These are phyloP conservation scores for Eulacestoma nigropectus DNA, from an alignment of 2,113 vertebrate genomes.

Conservation along the genomic window DNA sequence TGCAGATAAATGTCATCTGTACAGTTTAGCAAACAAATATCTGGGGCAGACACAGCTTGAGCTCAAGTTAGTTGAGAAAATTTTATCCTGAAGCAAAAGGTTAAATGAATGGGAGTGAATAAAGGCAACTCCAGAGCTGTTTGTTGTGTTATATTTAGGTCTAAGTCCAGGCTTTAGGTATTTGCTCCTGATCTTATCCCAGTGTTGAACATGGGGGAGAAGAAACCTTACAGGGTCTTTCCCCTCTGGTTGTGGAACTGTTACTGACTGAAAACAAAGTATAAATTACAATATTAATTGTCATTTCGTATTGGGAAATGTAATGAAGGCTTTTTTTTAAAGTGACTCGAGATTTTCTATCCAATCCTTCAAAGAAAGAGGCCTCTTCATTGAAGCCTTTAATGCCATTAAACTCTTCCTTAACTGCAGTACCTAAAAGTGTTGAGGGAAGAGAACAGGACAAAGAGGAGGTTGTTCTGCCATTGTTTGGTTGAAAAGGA, in stretches of 20 bases:
- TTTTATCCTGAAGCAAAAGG: background rate
- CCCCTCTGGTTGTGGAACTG: background rate
- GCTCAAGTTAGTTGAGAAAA: background rate
- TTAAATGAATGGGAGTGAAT: background rate
- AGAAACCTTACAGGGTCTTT: background rate
- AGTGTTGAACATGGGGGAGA: background rate
- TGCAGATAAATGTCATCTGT: background rate
- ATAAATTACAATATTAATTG: background rate
- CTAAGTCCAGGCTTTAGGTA: background rate
- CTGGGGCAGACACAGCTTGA: background rate
- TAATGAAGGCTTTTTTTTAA: background rate
- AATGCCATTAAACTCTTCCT: background rate
- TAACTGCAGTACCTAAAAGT: background rate
- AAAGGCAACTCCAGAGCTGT: background rate
- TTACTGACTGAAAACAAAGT: background rate
- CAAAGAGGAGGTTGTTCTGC: background rate
- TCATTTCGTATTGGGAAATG: background rate
- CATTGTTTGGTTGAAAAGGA: background rate
- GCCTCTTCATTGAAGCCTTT: background rate
- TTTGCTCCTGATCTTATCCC: background rate
- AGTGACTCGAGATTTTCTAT: background rate
- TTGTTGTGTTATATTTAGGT: background rate
- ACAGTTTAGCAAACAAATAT: background rate
- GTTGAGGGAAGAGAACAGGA: background rate
- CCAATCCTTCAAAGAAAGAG: background rate